Base-by-base conservation (phyloP, 2,797 vertebrate genomes). In the Mallotus villosus region DNA sequence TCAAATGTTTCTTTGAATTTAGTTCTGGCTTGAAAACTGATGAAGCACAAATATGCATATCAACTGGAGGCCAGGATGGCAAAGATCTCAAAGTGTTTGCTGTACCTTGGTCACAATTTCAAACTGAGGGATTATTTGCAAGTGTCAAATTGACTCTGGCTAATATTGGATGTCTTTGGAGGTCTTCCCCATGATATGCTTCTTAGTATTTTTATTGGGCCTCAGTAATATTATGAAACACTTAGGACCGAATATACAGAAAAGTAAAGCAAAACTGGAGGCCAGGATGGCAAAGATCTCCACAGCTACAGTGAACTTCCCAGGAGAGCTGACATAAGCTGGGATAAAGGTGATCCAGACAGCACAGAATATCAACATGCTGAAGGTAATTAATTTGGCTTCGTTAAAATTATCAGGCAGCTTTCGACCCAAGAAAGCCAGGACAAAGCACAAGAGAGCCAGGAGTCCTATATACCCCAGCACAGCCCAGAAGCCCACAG, bases 311-410 rank as follows among this genome's bases (percentile, higher is more conserved):
- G 82, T 83, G 25, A 81, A 86, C 73, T 86, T 86, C 57, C 84
- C 84, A 25, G 84, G 84, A 21, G 77, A 79, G 59, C 84, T 85
- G 51, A 85, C 78, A 71, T 85, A 85, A 41, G 84, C 84, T 14
- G 84, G 84, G 11, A 76, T 74, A 51, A 29, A 14, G 19, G 67
- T 71, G 29, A 85, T 79, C 84, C 82, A 85, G 8, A 65, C 75
- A 24, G 80, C 68, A 78, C 84, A 85, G 68, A 82, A 87, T 72
- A 88, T 89, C 65, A 89, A 4, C 85, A 89, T 88, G 77, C 86
- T 89, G 66, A 88, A 89, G 0, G 86, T 89, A 64, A 87, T 88
- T 1, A 82, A 71, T 46, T 87, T 89, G 2, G 86, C 85, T 72
- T 89, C 86, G 59, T 89, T 89, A 24, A 85, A 89, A 59, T 66